Conservation (phyloP, 2,113 vertebrate genomes). For the Melozone crissalis region DNA sequence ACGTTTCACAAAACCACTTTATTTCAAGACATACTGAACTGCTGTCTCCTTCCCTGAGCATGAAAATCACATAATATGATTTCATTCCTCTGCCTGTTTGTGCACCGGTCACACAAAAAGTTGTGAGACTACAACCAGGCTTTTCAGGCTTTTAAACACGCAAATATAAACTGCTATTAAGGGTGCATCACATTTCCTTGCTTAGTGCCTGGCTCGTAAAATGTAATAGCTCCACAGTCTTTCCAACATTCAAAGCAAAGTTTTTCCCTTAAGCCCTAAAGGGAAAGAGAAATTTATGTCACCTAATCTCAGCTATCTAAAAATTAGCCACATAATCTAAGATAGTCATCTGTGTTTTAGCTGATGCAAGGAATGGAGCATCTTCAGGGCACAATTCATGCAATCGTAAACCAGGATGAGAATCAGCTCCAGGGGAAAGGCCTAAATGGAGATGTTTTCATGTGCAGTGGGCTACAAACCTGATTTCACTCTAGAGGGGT, state of each 20-base stretch:
- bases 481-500: neutral
- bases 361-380: neutral
- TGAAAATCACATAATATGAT: neutral
- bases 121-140: neutral
- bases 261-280: constrained; percentile 14
- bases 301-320: neutral
- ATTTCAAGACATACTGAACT: neutral
- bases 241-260: neutral
- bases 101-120: neutral
- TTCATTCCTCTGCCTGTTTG: neutral
- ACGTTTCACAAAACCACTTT: neutral
- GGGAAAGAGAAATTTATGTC: neutral
- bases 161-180: constrained; percentile 37
- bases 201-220: neutral
- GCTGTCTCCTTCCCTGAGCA: neutral
- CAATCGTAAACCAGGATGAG: neutral
- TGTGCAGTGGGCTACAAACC: neutral
- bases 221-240: neutral
- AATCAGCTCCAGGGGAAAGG: neutral
- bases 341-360: neutral
- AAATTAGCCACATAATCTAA: constrained; percentile 22
- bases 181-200: neutral
- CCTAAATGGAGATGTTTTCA: neutral
- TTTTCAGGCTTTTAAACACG: constrained; percentile 23
- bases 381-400: neutral